These are phyloP conservation scores for Drosophila bocki DNA, from an alignment of 1,140 invertebrate genomes.

Conservation along the genomic window DNA sequence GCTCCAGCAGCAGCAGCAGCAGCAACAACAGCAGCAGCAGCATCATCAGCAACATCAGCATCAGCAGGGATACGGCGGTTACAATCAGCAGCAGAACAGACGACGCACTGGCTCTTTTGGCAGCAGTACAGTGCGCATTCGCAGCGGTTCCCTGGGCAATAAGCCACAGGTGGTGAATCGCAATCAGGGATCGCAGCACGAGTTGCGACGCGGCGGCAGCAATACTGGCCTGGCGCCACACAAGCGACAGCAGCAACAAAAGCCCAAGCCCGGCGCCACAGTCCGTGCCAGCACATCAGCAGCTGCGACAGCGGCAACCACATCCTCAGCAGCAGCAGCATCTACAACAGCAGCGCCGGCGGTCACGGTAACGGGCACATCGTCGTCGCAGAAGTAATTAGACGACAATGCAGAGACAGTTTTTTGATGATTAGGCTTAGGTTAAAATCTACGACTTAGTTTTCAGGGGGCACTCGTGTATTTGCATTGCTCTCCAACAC, in stretches of 20 bases:
- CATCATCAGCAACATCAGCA: slow-evolving; percentile 59
- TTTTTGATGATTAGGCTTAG: slow-evolving; percentile 64
- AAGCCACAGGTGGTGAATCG: slow-evolving; percentile 79
- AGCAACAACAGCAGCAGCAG: slow-evolving; percentile 71
- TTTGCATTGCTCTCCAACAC: slow-evolving; percentile 24
- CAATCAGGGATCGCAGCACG: slow-evolving; percentile 75
- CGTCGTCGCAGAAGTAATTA: slow-evolving; percentile 73
- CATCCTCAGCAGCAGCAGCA: slow-evolving; percentile 6
- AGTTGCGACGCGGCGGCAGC: slow-evolving; percentile 74
- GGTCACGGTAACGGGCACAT: slow-evolving; percentile 45
- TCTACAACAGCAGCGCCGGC: slow-evolving; percentile 25
- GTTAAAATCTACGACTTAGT: slow-evolving; percentile 62
- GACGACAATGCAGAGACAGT: slow-evolving; percentile 43
- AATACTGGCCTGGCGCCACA: slow-evolving; percentile 72
- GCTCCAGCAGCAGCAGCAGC: slow-evolving; percentile 74
- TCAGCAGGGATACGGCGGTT: slow-evolving; percentile 59
- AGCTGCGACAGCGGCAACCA: slow-evolving; percentile 15
- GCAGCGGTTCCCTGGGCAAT: slow-evolving; percentile 82
- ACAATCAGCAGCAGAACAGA: slow-evolving; percentile 71
- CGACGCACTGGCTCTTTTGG: slow-evolving; percentile 83
- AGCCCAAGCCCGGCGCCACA: slow-evolving; percentile 44
- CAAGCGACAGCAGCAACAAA: slow-evolving; percentile 59
- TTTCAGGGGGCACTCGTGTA: slow-evolving; percentile 36
- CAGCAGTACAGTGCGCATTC: slow-evolving; percentile 85
- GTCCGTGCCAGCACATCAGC: slow-evolving; percentile 48